Base-by-base conservation (phyloP, 2,797 vertebrate species). In the Acrocephalus scirpaceus region DNA sequence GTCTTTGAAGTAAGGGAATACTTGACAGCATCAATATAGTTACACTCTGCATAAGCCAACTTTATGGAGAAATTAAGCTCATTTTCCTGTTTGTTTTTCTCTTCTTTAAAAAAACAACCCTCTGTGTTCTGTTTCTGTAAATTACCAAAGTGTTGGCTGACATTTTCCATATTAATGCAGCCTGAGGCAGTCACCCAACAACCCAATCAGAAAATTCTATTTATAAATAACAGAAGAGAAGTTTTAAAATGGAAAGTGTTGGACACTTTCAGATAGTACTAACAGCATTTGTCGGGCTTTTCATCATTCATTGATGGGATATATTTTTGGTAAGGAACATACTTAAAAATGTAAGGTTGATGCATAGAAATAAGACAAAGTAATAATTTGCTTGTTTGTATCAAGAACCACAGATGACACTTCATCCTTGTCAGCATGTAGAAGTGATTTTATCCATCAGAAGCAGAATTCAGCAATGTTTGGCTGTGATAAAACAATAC, bases 351-450 rank as follows among this genome's bases (percentile, higher is more conserved):
- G 26, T 88, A 44, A 8, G 36, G 20, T 69, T 75, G 23, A 48
- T 0, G 1, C 7, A 53, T 72, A 86, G 34, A 81, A 94, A 56
- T 72, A 80, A 88, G 21, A 54, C 54, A 73, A 69, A 91, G 47
- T 92, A 94, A 92, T 72, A 95, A 77, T 27, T 95, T 96, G 44
- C 57, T 96, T 91, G 70, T 73, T 96, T 95, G 21, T 92, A 96
- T 84, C 86, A 97, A 98, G 98, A 97, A 75, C 73, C 90, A 62
- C 97, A 97, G 97, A 95, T 95, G 96, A 97, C 29, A 84, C 97
- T 87, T 97, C 98, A 26, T 97, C 96, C 92, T 98, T 98, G 88
- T 91, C 98, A 85, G 78, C 97, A 30, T 95, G 93, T 95, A 97
- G 96, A 91, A 98, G 97, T 21, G 50, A 95, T 75, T 96, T 91